Percentiles rank a stretch among this genome's conserved stretches.
These are phyloP conservation scores for Meteorus sp. DNA, from an alignment of 1,140 invertebrate species.

Conservation along the genomic window DNA sequence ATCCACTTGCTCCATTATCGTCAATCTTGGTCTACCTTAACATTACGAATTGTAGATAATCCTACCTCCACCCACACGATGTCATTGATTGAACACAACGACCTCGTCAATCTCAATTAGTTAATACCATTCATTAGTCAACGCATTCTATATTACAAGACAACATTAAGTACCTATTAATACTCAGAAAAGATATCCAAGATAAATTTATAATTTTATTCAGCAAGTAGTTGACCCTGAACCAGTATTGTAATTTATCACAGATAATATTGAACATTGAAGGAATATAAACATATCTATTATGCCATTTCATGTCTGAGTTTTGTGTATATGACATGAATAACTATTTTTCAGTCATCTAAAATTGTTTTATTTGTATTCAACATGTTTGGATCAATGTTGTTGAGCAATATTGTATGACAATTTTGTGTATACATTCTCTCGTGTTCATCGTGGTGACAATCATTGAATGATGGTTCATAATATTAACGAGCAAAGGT, in stretches of 20 bases:
- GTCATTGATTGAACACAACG: background rate
- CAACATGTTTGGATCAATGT: no score
- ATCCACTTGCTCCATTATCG: no score
- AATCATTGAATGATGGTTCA: no score
- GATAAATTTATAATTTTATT: background rate
- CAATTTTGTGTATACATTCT: no score
- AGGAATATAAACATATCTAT: background rate
- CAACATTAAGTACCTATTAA: background rate
- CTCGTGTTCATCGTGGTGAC: no score
- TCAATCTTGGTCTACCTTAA: background rate
- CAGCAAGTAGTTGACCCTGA: conserved; percentile 6
- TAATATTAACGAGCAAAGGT: no score
- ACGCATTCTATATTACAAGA: background rate
- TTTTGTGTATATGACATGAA: no score
- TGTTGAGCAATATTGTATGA: no score
- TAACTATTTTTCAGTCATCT: no score
- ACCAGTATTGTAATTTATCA: conserved; percentile 14
- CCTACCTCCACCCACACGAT: background rate
- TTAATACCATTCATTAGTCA: background rate
- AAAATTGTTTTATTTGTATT: no score
- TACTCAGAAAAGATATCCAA: background rate
- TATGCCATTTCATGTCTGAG: background rate
- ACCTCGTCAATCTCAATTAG: background rate
- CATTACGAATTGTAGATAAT: background rate
- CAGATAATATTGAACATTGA: background rate